Percentiles rank a stretch among this genome's conserved stretches.
These are phyloP conservation scores for Chaenogobius annularis DNA, from an alignment of 2,113 vertebrate species.

Conservation along the genomic window DNA sequence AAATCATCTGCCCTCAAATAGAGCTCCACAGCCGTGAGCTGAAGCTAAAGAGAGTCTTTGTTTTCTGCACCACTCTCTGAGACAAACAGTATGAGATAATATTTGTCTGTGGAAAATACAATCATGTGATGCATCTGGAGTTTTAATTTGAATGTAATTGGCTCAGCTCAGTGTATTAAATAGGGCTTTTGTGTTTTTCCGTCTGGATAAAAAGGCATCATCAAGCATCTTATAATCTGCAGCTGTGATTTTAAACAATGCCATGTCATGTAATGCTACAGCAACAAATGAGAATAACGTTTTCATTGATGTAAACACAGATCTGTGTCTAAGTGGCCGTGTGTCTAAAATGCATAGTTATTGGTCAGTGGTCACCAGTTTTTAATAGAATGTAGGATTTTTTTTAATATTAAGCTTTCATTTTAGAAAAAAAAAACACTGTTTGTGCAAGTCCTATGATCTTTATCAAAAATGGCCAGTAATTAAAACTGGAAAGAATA, in stretches of 20 bases:
- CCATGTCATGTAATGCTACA: background rate
- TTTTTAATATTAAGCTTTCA: too few relatives aligned
- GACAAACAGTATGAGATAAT: conserved; percentile 4
- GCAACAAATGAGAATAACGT: background rate
- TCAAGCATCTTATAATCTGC: conserved; percentile 2
- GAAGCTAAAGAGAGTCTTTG: background rate
- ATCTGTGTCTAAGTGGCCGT: too few relatives aligned
- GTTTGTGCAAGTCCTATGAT: too few relatives aligned
- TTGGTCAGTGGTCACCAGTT: background rate
- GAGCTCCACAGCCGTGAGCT: background rate
- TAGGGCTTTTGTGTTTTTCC: background rate
- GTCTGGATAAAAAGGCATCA: conserved; percentile 15
- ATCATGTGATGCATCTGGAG: conserved; percentile 5
- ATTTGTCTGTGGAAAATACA: conserved; percentile 22
- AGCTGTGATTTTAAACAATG: background rate
- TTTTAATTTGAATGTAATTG: conserved; percentile 11
- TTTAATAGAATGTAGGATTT: background rate
- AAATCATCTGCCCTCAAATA: too few relatives aligned
- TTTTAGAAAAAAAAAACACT: too few relatives aligned
- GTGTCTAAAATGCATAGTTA: background rate
- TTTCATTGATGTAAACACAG: too few relatives aligned
- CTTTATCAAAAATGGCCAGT: too few relatives aligned
- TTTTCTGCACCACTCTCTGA: background rate
- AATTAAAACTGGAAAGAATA: background rate
- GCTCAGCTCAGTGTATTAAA: conserved; percentile 5